phyloP scores from a whole-genome alignment of 2,888 invertebrate genomes.

The Limnephilus marmoratus region DNA sequence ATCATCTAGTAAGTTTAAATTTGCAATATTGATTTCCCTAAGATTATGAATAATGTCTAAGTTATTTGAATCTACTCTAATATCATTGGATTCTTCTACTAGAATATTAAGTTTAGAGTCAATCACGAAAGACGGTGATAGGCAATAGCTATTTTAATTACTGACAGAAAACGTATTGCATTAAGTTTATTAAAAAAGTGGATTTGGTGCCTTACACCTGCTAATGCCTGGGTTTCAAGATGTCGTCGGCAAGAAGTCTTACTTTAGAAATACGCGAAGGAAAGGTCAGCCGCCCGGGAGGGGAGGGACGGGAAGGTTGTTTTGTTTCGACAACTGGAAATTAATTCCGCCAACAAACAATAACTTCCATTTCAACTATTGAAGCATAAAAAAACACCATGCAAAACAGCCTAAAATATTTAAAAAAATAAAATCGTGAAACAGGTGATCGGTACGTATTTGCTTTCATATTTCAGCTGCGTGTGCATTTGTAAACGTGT shows the following conservation, averaged over 20 bases:
- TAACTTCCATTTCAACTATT: not conserved
- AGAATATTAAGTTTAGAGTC: too few species aligned
- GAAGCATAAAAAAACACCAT: not conserved
- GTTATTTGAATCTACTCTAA: too few species aligned
- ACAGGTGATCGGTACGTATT: not conserved
- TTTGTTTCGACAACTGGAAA: not conserved
- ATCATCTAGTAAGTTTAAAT: too few species aligned
- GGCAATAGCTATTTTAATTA: too few species aligned
- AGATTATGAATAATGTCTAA: too few species aligned
- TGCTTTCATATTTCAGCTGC: not conserved
- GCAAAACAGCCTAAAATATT: not conserved
- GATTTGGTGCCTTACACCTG: not conserved
- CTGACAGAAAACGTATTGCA: too few species aligned
- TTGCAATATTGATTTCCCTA: too few species aligned
- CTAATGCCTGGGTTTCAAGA: not conserved
- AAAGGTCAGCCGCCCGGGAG: not conserved
- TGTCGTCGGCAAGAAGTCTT: not conserved
- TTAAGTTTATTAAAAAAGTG: not conserved
- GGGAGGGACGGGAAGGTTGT: not conserved
- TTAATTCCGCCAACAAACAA: not conserved
- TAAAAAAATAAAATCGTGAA: not conserved
- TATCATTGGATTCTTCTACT: too few species aligned
- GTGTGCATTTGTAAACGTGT: too few species aligned
- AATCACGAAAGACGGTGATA: too few species aligned
- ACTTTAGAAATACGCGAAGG: not conserved